Percentiles rank a stretch among this genome's conserved stretches.
These are phyloP conservation scores for Acanthopleura granulata DNA, from an alignment of 2,888 invertebrate genomes.

Conservation along the genomic window DNA sequence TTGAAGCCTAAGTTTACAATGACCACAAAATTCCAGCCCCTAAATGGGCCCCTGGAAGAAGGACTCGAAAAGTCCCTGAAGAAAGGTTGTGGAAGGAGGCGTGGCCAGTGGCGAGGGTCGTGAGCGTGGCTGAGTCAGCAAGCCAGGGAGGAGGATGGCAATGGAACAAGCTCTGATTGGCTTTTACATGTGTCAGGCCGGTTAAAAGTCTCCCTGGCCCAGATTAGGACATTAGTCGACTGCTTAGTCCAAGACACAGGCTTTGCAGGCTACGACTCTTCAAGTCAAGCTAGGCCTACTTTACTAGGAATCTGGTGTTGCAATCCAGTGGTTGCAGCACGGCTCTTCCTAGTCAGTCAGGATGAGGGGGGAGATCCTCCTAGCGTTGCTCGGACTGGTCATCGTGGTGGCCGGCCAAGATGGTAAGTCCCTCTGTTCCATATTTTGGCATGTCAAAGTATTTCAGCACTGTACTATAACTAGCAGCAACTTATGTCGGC, in stretches of 20 bases:
- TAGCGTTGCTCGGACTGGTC: slow-evolving; percentile 11
- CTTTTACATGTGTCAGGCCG: slow-evolving; percentile 18
- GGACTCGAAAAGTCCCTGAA: too few species aligned
- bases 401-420: slow-evolving; percentile 7
- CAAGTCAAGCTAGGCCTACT: slow-evolving; percentile 12
- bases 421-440: neutral
- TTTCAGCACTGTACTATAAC: too few species aligned
- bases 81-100: neutral
- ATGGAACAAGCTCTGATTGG: slow-evolving; percentile 3
- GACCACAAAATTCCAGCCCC: too few species aligned
- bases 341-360: slow-evolving; percentile 19
- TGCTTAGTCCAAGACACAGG: slow-evolving; percentile 20
- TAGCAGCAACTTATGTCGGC: too few species aligned
- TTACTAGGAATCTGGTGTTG: slow-evolving; percentile 19
- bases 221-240: slow-evolving; percentile 17
- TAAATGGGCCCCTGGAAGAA: too few species aligned
- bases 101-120: neutral
- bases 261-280: slow-evolving; percentile 18
- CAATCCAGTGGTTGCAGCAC: slow-evolving; percentile 18
- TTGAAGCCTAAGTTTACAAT: too few species aligned
- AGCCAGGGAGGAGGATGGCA: neutral
- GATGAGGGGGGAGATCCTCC: slow-evolving; percentile 18
- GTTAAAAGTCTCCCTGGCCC: slow-evolving; percentile 18
- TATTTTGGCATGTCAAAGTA: too few species aligned
- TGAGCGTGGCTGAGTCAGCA: slow-evolving; percentile 2